Base-by-base conservation (phyloP, 2,113 vertebrate species). In the Notechis scutatus region DNA sequence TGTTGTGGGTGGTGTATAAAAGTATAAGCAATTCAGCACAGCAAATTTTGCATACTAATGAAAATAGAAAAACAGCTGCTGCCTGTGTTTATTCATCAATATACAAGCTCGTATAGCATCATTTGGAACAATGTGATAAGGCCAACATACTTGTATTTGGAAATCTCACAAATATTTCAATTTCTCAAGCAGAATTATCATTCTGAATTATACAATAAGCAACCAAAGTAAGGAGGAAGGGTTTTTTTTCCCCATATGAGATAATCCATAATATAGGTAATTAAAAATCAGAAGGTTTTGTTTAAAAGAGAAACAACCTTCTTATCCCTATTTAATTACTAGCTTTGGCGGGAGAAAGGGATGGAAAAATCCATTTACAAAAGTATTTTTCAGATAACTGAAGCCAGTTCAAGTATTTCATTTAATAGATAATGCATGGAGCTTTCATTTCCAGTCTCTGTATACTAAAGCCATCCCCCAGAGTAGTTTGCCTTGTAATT, bases 351-450 rank as follows among this genome's bases (percentile, higher is more conserved):
- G 74, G 50, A 42, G 74, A 42, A 81, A 42, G 34, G 74, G 18
- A 39, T 81, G 50, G 64, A 69, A 3, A 26, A 4, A 45, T 50
- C 20, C n/a, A 93, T 87, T 92, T 89, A 89, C 45, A 91, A 1
- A 91, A 39, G 24, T 95, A 52, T 90, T 94, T 85, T 81, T 81
- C 92, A 92, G 91, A 93, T 88, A 93, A 88, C 29, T 91, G 85
- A 90, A 47, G 90, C 12, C 88, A 74, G 24, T 57, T 81, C 93
- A 52, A 86, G 21, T 93, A 91, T 85, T 91, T 93, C 26, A 45
- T 94, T 89, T 4, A 91, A 56, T 85, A 95, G 94, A 10, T 89
- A 94, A 94, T 91, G 92, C 94, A 91, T 42, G 3, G 21, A 81
- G 89, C 3, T 95, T 95, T 95, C 86, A 85, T 94, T 26, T 90